Evolutionary conservation across 2,888 invertebrate genomes (phyloP).

Genomic region (Chaetogeoica ovagalla): DNA sequence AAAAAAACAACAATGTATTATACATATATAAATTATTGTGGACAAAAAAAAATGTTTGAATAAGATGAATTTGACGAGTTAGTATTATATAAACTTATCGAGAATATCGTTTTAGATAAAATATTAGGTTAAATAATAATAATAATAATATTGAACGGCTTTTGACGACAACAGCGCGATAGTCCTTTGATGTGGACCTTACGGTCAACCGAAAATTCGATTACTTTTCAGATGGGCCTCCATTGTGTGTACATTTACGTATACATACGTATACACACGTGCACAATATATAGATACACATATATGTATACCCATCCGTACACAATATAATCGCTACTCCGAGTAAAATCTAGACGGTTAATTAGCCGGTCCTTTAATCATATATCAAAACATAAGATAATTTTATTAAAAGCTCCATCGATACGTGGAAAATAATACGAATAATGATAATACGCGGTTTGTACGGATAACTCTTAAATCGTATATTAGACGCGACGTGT

Average conservation of each 20-base stretch:
- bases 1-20: too few species aligned
- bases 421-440: conserved; percentile 5
- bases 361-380: conserved; percentile 47
- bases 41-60: too few species aligned
- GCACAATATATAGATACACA: not conserved
- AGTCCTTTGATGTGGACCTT: conserved; percentile 43
- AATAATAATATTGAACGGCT: too few species aligned
- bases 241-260: too few species aligned
- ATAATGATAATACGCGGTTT: conserved; percentile 30
- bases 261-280: not conserved
- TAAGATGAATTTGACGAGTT: too few species aligned
- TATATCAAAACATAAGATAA: not conserved
- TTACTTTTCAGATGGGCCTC: conserved; percentile 19
- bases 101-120: too few species aligned
- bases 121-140: too few species aligned
- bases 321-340: conserved; percentile 30
- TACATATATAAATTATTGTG: too few species aligned
- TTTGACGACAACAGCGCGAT: too few species aligned
- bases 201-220: conserved; percentile 36
- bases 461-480: conserved; percentile 11
- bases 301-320: not conserved
- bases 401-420: conserved; percentile 35
- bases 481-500: not conserved
- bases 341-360: conserved; percentile 42
- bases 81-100: too few species aligned